A percentile compares a stretch with the other conserved stretches of the same genome.
phyloP scores from a whole-genome alignment of 2,888 invertebrate genomes.

The Lasioglossum zephyrum region DNA sequence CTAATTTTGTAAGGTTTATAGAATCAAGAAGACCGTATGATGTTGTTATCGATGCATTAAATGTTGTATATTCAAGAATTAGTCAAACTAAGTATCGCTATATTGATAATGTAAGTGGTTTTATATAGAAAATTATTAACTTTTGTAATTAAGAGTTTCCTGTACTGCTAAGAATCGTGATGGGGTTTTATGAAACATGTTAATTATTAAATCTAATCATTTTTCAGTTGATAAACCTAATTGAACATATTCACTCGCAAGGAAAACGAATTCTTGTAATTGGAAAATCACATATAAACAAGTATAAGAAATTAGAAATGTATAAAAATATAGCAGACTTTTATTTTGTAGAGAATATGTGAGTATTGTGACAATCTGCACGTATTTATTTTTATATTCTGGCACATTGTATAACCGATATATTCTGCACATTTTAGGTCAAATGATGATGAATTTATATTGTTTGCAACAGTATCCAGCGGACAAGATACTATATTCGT shows the following conservation, averaged over 20 bases:
- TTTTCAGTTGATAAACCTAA: background rate
- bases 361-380: background rate
- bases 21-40: background rate
- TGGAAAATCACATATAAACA: background rate
- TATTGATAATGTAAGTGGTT: background rate
- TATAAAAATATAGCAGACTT: background rate
- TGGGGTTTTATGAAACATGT: background rate
- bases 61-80: background rate
- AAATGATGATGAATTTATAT: background rate
- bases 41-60: background rate
- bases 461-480: background rate
- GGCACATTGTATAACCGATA: background rate
- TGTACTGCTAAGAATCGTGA: background rate
- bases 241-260: background rate
- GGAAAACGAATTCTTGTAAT: background rate
- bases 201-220: background rate
- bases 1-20: background rate
- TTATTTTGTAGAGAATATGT: background rate
- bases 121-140: background rate
- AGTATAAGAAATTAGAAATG: background rate
- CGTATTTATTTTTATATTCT: background rate
- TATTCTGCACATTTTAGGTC: background rate
- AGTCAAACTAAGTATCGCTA: background rate
- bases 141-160: background rate
- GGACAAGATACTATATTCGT: background rate